phyloP scores from a whole-genome alignment of 1,140 invertebrate genomes.

The Drosophila bipectinata region DNA sequence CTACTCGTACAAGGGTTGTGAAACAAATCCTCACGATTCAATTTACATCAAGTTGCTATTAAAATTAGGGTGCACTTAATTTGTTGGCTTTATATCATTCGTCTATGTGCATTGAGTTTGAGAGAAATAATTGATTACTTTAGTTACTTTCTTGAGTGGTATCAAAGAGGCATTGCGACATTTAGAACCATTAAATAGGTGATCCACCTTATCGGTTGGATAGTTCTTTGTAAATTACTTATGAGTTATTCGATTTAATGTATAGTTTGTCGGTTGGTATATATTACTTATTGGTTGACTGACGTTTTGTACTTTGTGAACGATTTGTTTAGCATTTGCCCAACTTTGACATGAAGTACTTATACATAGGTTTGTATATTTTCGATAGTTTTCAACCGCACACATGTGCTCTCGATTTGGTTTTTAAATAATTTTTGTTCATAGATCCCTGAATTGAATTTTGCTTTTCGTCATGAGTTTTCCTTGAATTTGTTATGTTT shows the following conservation, averaged over 20 bases:
- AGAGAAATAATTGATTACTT: slow-evolving; percentile 24
- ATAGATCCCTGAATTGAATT: slow-evolving; percentile 83
- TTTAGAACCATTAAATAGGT: slow-evolving; percentile 34
- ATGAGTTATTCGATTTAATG: slow-evolving; percentile 47
- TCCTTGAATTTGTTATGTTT: slow-evolving; percentile 61
- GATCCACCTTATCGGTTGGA: slow-evolving; percentile 12
- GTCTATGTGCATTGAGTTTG: slow-evolving; percentile 47
- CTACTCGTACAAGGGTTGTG: slow-evolving; percentile 41
- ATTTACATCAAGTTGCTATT: slow-evolving; percentile 44
- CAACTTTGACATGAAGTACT: slow-evolving; percentile 57
- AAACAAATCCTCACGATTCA: slow-evolving; percentile 30
- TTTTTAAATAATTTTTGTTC: slow-evolving; percentile 13
- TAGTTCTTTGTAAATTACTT: slow-evolving; percentile 51
- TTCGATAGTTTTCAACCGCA: slow-evolving; percentile 23
- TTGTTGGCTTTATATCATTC: slow-evolving; percentile 42
- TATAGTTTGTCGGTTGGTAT: slow-evolving; percentile 55
- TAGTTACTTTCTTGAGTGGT: slow-evolving; percentile 23
- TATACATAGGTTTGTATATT: slow-evolving; percentile 38
- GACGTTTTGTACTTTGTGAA: slow-evolving; percentile 76
- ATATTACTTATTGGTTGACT: slow-evolving; percentile 58
- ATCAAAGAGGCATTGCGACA: slow-evolving; percentile 34
- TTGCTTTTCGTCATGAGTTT: slow-evolving; percentile 74
- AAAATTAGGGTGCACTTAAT: slow-evolving; percentile 49
- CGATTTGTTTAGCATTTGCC: slow-evolving; percentile 60
- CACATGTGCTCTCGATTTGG: slow-evolving; percentile 19